Evolutionary conservation across 2,113 vertebrate species (phyloP), one percentile per base, ranked within the genome.

Genomic region (Sorex fumeus): DNA sequence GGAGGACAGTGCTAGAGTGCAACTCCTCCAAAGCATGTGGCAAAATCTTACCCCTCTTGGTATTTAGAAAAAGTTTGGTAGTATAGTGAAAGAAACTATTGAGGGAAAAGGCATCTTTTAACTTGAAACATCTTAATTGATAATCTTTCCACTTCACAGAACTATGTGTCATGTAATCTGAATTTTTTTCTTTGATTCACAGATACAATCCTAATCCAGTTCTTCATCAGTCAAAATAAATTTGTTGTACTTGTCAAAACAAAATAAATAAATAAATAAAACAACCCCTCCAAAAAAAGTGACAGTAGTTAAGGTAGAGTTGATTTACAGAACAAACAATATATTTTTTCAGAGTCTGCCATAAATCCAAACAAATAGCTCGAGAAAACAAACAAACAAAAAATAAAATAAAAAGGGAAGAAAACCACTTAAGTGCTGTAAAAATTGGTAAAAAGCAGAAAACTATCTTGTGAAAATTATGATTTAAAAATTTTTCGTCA

Each of bases 51-150:
- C 27, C 62, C 13, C 76, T 90, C 82, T 34, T 71, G 18, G n/a
- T 57, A 60, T 67, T 90, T 83, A 76, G 36, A 91, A 70, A 10
- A 86, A 36, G 11, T 32, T 88, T 70, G 75, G 28, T 18, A 64
- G 34, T 23, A 32, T 12, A 66, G 43, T 62, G 50, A 15, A 74
- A 89, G 19, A 89, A 81, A 91, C 23, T 84, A 53, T 36, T 87
- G 23, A 66, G 28, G 3, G 10, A 88, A 4, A 87, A 83, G 1
- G 45, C 16, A 84, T 2, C 25, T 83, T 83, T 71, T n/a, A 53
- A 23, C 7, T 19, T 45, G 53, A 82, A n/a, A 50, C 83, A 6
- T 25, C 47, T n/a, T 47, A 28, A 1, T 50, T 21, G 30, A 92
- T 3, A 90, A 9, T 0, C 11, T 1, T 11, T 75, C 8, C 27